Evolutionary conservation across 2,113 vertebrate genomes (phyloP).

Genomic region (Petaurus breviceps): DNA sequence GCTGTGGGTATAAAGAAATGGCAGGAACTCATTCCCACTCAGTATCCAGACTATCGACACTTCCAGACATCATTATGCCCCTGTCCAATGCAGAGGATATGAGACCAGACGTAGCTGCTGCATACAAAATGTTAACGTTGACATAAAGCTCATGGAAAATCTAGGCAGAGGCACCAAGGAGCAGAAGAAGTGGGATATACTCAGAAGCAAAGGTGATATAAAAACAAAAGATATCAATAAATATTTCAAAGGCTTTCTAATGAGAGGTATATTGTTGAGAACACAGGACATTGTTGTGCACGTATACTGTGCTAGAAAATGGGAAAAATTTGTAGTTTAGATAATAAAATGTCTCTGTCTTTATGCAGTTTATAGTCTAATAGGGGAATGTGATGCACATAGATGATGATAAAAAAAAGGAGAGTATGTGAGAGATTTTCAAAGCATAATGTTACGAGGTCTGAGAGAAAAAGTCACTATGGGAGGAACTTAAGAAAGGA

Average conservation of each 20-base stretch:
- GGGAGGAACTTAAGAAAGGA: not conserved
- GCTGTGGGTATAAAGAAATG: not conserved
- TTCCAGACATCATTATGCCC: not conserved
- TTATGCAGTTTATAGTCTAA: not conserved
- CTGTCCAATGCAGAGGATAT: not conserved
- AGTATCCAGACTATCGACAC: not conserved
- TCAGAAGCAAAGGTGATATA: not conserved
- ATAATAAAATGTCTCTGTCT: not conserved
- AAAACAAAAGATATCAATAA: not conserved
- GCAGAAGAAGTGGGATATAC: not conserved
- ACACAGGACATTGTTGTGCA: not conserved
- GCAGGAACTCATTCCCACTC: not conserved
- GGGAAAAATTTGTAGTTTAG: not conserved
- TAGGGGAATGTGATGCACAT: not conserved
- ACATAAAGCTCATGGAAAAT: not conserved
- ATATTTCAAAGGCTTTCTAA: not conserved
- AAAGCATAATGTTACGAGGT: not conserved
- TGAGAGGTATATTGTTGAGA: not conserved
- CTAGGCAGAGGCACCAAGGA: not conserved
- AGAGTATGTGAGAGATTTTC: not conserved
- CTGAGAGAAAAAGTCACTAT: not conserved
- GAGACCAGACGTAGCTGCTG: not conserved
- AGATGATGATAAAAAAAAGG: not conserved
- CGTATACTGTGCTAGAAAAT: not conserved
- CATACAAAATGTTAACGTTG: not conserved